Base-by-base conservation (phyloP, 2,797 vertebrate species). In the Serranus cabrilla region DNA sequence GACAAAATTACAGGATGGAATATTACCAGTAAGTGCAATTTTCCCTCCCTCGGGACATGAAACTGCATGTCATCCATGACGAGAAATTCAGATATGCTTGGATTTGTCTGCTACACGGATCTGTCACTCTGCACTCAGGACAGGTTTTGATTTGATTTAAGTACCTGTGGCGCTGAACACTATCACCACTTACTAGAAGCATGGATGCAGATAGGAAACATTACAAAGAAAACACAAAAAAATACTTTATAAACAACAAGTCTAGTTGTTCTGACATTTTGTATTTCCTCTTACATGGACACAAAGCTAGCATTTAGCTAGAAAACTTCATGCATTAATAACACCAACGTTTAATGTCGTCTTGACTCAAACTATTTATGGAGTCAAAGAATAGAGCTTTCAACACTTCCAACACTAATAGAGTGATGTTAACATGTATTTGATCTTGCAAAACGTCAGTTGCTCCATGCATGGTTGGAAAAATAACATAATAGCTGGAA, bases 1-100 rank as follows among this genome's bases (percentile, higher is more conserved):
- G 82, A 54, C 74, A 47, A 83, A 92, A 88, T 87, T 88, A 88
- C 67, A 86, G 83, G 84, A 84, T 80, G 76, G 82, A 79, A 78
- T 86, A 85, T 87, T 82, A 90, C 84, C 78, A 83, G 76, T 80
- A 85, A 89, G 69, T 75, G 68, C 67, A 86, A 83, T 81, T 84
- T 91, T 55, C 78, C 58, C 59, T 77, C 37, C 55, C 59, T 63
- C 34, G 27, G 69, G 71, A 86, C 86, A 81, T 81, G 78, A 83
- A 76, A 65, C 81, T 80, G 78, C 84, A 68, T 50, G 78, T 64
- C 78, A 83, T 55, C 50, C 31, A 50, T 54, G 65, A 72, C 42
- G 50, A 46, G 76, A 73, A 47, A 82, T 80, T 77, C 50, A 78
- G 77, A 88, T 83, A 71, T 69, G 73, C 64, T 79, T 72, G 40